A percentile compares a stretch with the other conserved stretches of the same genome.
phyloP scores from a whole-genome alignment of 1,140 invertebrate species.

The Papilio xuthus region DNA sequence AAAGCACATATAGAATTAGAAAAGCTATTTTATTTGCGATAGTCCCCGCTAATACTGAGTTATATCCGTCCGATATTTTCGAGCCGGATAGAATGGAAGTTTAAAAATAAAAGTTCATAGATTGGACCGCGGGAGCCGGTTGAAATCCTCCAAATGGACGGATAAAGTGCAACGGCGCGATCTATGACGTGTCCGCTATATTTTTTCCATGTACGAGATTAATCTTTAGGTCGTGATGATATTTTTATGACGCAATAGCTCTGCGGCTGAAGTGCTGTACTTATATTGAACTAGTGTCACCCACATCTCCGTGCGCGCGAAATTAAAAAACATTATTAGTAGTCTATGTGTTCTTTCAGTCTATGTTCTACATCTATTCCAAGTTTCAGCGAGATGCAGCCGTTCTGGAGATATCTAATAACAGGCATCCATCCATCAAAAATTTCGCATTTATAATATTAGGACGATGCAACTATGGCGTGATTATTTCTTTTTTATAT shows the following conservation, averaged over 20 bases:
- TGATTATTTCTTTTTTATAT: too few relatives aligned
- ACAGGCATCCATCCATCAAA: too few relatives aligned
- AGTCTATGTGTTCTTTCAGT: too few relatives aligned
- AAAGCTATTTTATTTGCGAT: conserved; percentile 41
- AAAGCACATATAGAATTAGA: conserved; percentile 1
- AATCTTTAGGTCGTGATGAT: conserved; percentile 4
- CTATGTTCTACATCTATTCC: too few relatives aligned
- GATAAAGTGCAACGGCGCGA: conserved; percentile 49
- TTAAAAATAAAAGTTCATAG: conserved; percentile 37
- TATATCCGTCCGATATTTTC: conserved; percentile 52
- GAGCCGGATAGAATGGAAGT: conserved; percentile 22
- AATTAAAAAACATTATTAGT: too few relatives aligned
- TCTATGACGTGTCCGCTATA: conserved; percentile 39
- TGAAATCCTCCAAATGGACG: conserved; percentile 56
- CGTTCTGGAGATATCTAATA: too few relatives aligned
- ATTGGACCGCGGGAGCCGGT: conserved; percentile 41
- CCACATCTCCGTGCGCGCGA: too few relatives aligned
- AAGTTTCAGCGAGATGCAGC: too few relatives aligned
- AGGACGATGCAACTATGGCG: too few relatives aligned
- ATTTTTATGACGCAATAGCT: conserved; percentile 6
- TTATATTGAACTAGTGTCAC: too few relatives aligned
- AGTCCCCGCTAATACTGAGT: conserved; percentile 53
- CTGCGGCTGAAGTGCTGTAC: too few relatives aligned
- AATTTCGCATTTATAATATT: too few relatives aligned
- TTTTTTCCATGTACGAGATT: conserved; percentile 26